phyloP scores from a whole-genome alignment of 1,140 invertebrate genomes.

The Cryptotermes secundus region DNA sequence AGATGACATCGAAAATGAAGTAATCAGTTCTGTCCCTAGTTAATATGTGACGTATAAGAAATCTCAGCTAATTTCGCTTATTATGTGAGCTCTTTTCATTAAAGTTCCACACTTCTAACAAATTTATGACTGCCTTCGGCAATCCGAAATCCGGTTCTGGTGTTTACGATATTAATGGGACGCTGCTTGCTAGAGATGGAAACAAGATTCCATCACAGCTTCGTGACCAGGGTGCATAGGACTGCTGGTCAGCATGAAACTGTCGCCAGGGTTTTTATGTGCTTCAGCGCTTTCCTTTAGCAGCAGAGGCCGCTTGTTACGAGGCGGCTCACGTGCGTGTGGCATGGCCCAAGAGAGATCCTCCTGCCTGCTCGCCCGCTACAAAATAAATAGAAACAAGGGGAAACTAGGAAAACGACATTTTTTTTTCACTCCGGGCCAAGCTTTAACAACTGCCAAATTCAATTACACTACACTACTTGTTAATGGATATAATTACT shows the following conservation, averaged over 20 bases:
- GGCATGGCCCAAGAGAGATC: neutral
- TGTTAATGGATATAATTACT: no score
- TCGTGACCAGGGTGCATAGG: neutral
- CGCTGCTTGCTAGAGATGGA: neutral
- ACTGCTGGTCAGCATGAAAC: slow-evolving; percentile 9
- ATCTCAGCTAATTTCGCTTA: no score
- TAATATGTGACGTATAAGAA: no score
- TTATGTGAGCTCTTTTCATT: no score
- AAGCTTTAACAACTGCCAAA: neutral
- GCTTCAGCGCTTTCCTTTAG: neutral
- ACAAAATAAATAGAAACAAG: neutral
- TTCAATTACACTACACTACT: neutral
- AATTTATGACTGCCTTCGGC: no score
- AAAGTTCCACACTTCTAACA: no score
- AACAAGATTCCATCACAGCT: neutral
- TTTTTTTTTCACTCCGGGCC: neutral
- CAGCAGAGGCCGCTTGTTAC: neutral
- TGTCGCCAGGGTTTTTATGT: slow-evolving; percentile 10
- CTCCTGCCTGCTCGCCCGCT: neutral
- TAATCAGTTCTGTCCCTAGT: no score
- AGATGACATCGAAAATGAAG: no score
- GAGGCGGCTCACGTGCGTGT: neutral
- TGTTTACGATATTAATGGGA: neutral
- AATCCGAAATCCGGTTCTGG: no score
- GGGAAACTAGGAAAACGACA: neutral